phyloP scores from a whole-genome alignment of 2,797 vertebrate species.

The Setipinna tenuifilis region DNA sequence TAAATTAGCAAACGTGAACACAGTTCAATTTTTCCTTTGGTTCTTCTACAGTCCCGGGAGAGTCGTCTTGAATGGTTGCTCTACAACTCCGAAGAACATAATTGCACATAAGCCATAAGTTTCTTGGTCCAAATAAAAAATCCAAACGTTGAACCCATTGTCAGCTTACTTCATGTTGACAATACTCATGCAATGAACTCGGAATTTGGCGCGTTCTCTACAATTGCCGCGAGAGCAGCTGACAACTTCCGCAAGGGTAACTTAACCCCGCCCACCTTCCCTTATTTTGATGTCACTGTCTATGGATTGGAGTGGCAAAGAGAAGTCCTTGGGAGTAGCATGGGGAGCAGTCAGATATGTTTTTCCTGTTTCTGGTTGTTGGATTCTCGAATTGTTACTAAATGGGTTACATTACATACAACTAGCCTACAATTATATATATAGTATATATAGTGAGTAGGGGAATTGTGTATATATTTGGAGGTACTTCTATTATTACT shows the following conservation, averaged over 20 bases:
- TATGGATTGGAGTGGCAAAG: no score
- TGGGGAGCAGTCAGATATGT: no score
- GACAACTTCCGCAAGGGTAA: conserved; percentile 36
- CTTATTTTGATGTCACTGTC: no score
- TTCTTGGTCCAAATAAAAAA: neutral
- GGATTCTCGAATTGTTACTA: no score
- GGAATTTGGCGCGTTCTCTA: conserved; percentile 59
- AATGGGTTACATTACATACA: no score
- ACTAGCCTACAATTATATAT: no score
- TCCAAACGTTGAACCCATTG: neutral
- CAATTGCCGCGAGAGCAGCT: conserved; percentile 44
- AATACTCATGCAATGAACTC: conserved; percentile 9
- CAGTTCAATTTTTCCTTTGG: neutral
- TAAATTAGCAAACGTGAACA: neutral
- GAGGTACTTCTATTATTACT: no score
- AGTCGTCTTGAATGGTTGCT: neutral
- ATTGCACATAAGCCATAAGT: neutral
- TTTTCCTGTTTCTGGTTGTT: no score
- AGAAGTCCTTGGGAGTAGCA: no score
- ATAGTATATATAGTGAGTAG: no score
- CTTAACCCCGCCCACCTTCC: neutral
- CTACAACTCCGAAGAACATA: neutral
- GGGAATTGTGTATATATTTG: no score
- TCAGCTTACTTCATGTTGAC: conserved; percentile 3
- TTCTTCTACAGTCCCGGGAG: neutral